Conservation (phyloP, 2,797 vertebrate genomes). For the Linurgus olivaceus region DNA sequence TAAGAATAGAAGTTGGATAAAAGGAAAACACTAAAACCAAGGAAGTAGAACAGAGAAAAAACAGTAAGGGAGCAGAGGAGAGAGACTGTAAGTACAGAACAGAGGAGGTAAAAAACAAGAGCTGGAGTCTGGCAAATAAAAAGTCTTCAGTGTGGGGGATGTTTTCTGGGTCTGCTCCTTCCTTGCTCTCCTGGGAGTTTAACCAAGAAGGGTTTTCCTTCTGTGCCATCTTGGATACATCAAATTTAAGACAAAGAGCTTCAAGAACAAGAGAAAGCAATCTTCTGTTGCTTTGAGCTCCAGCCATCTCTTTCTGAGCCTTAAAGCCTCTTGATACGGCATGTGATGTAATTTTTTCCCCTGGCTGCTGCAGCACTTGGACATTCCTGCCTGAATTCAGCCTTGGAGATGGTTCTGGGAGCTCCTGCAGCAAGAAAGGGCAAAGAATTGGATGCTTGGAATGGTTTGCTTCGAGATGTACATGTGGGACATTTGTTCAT, state of each 20-base stretch:
- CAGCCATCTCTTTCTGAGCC: neutral
- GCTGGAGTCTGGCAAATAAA: neutral
- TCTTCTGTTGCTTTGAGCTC: neutral
- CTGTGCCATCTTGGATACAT: neutral
- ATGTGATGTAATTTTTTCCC: neutral
- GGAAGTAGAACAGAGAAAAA: neutral
- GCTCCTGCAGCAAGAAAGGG: neutral
- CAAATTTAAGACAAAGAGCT: neutral
- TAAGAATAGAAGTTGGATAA: neutral
- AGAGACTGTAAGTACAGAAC: neutral
- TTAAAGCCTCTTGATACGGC: neutral
- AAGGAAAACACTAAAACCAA: neutral
- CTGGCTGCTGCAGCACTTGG: neutral
- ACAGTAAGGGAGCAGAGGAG: neutral
- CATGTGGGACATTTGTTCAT: neutral
- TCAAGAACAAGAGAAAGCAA: neutral
- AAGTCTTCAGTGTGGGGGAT: fast-evolving
- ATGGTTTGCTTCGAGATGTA: neutral
- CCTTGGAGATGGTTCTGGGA: neutral
- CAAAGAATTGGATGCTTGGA: neutral
- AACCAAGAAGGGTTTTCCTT: neutral
- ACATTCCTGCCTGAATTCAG: neutral
- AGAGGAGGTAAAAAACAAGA: neutral
- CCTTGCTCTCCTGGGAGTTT: neutral
- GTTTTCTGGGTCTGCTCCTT: neutral